Percentiles rank a stretch among this genome's conserved stretches.
Evolutionary conservation across 2,113 vertebrate species (phyloP).

Genomic region (Ctenodactylus gundi): DNA sequence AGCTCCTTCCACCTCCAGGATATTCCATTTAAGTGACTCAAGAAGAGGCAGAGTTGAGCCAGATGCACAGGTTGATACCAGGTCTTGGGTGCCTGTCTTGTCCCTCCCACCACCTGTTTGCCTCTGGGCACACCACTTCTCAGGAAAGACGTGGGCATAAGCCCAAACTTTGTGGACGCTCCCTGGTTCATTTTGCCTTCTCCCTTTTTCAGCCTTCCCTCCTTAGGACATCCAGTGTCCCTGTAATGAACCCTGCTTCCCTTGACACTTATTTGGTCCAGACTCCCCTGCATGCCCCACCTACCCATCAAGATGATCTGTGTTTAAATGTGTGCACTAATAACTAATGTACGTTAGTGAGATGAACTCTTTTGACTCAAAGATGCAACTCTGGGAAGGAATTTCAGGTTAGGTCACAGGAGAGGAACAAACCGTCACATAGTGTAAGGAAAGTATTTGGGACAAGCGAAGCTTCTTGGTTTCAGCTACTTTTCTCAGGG

Average conservation of each 20-base stretch:
- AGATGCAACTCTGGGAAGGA: neutral
- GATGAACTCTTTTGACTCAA: neutral
- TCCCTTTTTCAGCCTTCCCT: neutral
- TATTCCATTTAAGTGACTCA: conserved; percentile 44
- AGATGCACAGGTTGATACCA: conserved; percentile 26
- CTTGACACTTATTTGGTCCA: neutral
- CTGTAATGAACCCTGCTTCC: neutral
- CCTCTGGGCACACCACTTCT: conserved; percentile 70
- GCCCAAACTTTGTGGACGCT: conserved; percentile 32
- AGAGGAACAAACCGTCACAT: neutral
- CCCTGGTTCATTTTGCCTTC: neutral
- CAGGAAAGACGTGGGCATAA: conserved; percentile 60
- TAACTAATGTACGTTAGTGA: neutral
- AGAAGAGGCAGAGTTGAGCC: neutral
- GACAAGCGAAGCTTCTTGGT: neutral
- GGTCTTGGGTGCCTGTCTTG: neutral
- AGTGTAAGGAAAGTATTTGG: neutral
- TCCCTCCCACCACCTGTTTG: conserved; percentile 64
- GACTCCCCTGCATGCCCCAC: neutral
- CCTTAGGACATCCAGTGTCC: neutral
- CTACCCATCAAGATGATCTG: neutral
- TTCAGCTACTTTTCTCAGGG: neutral
- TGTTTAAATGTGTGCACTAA: neutral
- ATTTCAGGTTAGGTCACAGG: neutral
- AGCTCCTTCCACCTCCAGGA: neutral